Percentiles rank a stretch among this genome's conserved stretches.
Conservation (phyloP, 2,888 invertebrate species). For the Tetrapedia diversipes region DNA sequence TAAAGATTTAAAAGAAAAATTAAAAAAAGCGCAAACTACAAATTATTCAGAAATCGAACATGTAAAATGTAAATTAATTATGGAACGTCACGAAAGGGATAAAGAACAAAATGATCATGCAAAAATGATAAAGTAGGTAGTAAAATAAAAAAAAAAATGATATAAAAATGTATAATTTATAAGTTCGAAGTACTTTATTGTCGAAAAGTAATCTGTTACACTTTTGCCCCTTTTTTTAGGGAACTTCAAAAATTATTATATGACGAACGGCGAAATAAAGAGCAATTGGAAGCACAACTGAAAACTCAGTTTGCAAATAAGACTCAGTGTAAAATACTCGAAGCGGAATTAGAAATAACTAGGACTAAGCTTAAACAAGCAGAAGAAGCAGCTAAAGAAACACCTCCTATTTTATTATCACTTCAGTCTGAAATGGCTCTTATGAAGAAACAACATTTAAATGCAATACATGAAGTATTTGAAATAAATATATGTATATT, state of each 20-base stretch:
- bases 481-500: constrained; percentile 14
- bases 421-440: constrained; percentile 89
- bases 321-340: constrained; percentile 83
- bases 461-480: constrained; percentile 87
- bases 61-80: constrained; percentile 88
- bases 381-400: constrained; percentile 86
- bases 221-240: constrained; percentile 81
- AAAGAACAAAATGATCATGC: constrained; percentile 91
- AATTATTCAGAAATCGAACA: constrained; percentile 87
- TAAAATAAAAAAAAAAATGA: constrained; percentile 21
- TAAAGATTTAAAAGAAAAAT: constrained; percentile 85
- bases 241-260: constrained; percentile 91
- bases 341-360: constrained; percentile 87
- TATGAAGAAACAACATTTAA: constrained; percentile 89
- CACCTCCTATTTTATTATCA: constrained; percentile 86
- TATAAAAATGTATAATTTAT: background rate
- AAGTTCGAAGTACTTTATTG: background rate
- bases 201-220: background rate
- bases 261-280: constrained; percentile 89
- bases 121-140: constrained; percentile 87
- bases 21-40: constrained; percentile 85
- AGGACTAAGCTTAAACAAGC: constrained; percentile 87
- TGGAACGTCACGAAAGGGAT: constrained; percentile 92
- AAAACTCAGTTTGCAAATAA: constrained; percentile 83
- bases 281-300: constrained; percentile 88